Evolutionary conservation across 2,797 vertebrate species (phyloP).

Genomic region (Pogoniulus pusillus): DNA sequence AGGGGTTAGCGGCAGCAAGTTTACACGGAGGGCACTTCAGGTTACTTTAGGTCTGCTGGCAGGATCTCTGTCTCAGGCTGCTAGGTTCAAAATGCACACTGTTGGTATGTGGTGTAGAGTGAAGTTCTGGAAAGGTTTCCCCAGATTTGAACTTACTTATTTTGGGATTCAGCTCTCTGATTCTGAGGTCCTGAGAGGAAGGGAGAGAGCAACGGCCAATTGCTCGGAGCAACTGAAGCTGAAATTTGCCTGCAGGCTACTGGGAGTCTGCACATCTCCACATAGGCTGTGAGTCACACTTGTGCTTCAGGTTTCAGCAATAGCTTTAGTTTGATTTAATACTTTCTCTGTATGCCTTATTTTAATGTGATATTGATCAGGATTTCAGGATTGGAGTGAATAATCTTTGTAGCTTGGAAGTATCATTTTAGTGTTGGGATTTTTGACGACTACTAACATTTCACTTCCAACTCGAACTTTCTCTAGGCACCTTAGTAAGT

Average conservation of each 20-base stretch:
- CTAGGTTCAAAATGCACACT: background rate
- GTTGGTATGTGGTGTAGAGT: fast-evolving
- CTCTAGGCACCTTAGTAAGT: background rate
- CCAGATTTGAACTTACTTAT: background rate
- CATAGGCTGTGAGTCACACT: background rate
- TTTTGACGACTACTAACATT: background rate
- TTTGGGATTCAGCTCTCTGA: background rate
- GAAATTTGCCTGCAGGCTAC: background rate
- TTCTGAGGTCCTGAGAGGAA: background rate
- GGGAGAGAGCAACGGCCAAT: background rate
- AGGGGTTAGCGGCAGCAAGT: background rate
- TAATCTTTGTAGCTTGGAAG: background rate
- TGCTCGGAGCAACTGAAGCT: background rate
- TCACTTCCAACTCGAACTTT: background rate
- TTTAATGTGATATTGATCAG: background rate
- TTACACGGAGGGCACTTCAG: background rate
- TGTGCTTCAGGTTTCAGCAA: background rate
- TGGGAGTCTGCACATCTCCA: background rate
- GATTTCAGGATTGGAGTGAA: background rate
- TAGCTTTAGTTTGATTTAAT: background rate
- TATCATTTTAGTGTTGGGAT: background rate
- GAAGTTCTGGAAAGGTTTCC: background rate
- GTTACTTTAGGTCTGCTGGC: background rate
- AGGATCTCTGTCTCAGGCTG: background rate
- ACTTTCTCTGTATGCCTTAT: background rate